Base-by-base conservation (phyloP, 2,797 vertebrate genomes). In the Gadopsis bispinosus region DNA sequence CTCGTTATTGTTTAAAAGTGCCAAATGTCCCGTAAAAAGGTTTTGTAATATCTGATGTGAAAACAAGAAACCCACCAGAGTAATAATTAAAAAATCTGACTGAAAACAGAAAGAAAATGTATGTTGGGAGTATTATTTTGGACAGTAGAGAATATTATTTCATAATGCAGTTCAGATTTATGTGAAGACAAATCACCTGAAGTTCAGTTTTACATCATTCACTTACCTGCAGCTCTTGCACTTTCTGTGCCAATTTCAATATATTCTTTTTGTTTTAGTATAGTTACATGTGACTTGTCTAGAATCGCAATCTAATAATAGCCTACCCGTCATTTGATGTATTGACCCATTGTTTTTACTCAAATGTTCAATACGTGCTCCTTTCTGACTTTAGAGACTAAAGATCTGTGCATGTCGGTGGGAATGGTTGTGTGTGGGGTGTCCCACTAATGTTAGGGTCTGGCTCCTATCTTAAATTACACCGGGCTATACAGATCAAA, bases 151-250 rank as follows among this genome's bases (percentile, higher is more conserved):
- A 16, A 22, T 43, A 45, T 41, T 37, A 50, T 50, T 68, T 33
- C 26, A 17, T 29, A 55, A 10, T 39, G 37, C 64, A 58, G n/a
- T 63, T 73, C 71, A 54, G 55, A 54, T 69, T 66, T 74, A 51
- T 17, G 22, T 70, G 65, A 19, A 47, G 26, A 62, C 9, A 47
- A 53, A 55, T 83, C 66, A 76, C 75, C 59, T 84, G 19, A 53
- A 69, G 14, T 69, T 86, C 87, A 74, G 10, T 67, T 45, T 69
- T 51, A 48, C 17, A 64, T 47, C 81, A 60, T 74, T 74, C 35
- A 85, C 35, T 69, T n/a, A 14, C 69, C 71, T 69, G 33, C 65
- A 59, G 45, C 48, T 66, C 47, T 47, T 22, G 58, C 70, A 50
- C 8, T 73, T 31, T 50, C 26, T 31, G n/a, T 35, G 43, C 4